A percentile compares a stretch with the other conserved stretches of the same genome.
Conservation (phyloP, 2,113 vertebrate species). For the Epinephelus cyanopodus region DNA sequence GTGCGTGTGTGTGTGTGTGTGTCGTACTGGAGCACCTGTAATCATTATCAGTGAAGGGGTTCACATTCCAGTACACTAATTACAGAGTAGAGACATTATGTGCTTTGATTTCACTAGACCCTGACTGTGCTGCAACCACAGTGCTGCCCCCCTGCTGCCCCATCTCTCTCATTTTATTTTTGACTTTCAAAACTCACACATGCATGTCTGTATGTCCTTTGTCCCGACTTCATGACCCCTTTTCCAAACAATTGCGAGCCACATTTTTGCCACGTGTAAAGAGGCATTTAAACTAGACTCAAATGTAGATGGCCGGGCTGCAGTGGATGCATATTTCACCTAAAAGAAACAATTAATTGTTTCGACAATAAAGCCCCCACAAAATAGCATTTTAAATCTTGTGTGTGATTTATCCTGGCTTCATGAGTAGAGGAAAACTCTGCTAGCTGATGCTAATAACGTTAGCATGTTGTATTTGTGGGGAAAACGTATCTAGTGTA, state of each 20-base stretch:
- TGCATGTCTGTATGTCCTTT: slow-evolving; percentile 37
- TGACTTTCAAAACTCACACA: slow-evolving; percentile 44
- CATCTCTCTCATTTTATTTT: slow-evolving; percentile 36
- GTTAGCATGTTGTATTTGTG: too few species aligned
- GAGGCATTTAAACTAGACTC: too few species aligned
- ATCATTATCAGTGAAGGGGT: slow-evolving; percentile 72
- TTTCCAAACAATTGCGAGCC: background rate
- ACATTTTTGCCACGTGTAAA: background rate
- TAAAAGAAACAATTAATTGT: too few species aligned
- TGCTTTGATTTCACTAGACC: slow-evolving; percentile 70
- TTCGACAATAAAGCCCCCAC: too few species aligned
- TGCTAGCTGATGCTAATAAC: too few species aligned
- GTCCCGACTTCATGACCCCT: background rate
- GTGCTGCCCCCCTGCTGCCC: slow-evolving; percentile 45
- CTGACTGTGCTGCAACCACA: slow-evolving; percentile 65
- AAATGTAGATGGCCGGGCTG: too few species aligned
- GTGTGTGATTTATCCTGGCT: too few species aligned
- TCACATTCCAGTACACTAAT: slow-evolving; percentile 72
- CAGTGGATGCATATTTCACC: too few species aligned
- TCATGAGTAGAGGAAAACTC: too few species aligned
- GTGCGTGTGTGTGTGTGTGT: slow-evolving; percentile 29
- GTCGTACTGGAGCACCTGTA: slow-evolving; percentile 59
- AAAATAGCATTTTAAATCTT: too few species aligned
- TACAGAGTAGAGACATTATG: slow-evolving; percentile 67
- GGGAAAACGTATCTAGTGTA: too few species aligned